Conservation (phyloP, 2,888 invertebrate species). For the Meiosimyza decipiens region DNA sequence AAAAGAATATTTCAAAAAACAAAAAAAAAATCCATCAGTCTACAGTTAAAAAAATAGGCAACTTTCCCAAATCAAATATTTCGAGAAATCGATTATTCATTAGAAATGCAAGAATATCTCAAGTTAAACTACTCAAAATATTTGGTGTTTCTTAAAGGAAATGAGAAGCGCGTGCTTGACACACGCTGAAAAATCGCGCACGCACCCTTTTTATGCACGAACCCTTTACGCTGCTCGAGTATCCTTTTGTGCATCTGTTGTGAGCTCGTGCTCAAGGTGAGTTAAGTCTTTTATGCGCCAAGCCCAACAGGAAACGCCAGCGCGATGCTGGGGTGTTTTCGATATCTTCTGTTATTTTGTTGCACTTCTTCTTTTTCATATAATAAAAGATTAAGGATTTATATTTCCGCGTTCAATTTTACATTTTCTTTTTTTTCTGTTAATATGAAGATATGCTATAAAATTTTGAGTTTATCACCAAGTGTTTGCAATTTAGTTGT, state of each 20-base stretch:
- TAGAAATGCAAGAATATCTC: no score
- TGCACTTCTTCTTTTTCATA: no score
- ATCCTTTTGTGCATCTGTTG: slow-evolving; percentile 12
- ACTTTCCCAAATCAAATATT: no score
- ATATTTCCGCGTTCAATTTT: neutral
- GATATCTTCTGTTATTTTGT: neutral
- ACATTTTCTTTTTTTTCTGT: neutral
- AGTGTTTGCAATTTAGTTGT: no score
- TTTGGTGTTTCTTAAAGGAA: neutral
- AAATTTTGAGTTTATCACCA: no score
- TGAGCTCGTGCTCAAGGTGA: slow-evolving; percentile 1
- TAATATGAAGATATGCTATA: no score
- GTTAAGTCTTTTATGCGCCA: neutral
- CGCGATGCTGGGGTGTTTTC: neutral
- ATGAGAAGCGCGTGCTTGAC: neutral
- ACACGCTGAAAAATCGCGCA: neutral
- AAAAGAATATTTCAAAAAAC: no score
- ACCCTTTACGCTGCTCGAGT: neutral
- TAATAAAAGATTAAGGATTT: neutral
- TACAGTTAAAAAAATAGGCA: no score
- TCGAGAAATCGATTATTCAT: no score
- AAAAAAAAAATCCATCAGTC: no score
- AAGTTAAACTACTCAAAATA: no score
- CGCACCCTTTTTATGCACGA: no score
- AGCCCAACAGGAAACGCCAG: neutral